Base-by-base conservation (phyloP, 1,140 invertebrate genomes). In the Bathynomus jamesi region DNA sequence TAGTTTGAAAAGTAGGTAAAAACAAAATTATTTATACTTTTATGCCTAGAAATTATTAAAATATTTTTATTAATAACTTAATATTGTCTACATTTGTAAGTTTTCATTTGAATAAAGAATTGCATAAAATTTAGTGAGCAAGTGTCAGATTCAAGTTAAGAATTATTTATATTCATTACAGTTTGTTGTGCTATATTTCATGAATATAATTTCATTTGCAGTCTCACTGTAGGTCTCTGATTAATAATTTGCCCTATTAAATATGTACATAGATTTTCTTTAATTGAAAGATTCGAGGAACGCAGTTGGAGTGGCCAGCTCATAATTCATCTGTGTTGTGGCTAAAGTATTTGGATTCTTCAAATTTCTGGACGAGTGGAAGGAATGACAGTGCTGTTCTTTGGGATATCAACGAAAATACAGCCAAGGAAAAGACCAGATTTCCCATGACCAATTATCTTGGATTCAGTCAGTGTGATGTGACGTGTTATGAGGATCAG, bases 401-500 rank as follows among this genome's bases (percentile, higher is more conserved):
- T 25, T 71, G 69, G 71, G 32, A 71, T 28, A 68, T 68, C 13
- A 53, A 40, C 32, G 17, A 25, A 4, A 46, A 63, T 13, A 13
- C 61, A 29, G 67, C 75, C 29, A n/a, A 24, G 7, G 29, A 29
- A 25, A 69, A 65, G 63, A 65, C 69, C 7, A 68, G 71, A 28
- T 69, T 68, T 65, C 67, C 69, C 0, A 11, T 76, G 1, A 32
- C 31, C 17, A 69, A 73, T 61, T 76, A 76, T 46, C 68, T 76
- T 65, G 75, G 75, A 8, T 76, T 76, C 61, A 69, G 71, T 53
- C 67, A 67, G 10, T 73, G 71, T 32, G 69, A 73, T 46, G 30
- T 71, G 2, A 69, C 60, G 11, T 29, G 30, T 25, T 28, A 66
- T 27, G 21, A 65, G 29, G 69, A 73, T 40, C 28, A 32, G 24